Conservation (phyloP, 2,113 vertebrate species). For the Dasypus novemcinctus region DNA sequence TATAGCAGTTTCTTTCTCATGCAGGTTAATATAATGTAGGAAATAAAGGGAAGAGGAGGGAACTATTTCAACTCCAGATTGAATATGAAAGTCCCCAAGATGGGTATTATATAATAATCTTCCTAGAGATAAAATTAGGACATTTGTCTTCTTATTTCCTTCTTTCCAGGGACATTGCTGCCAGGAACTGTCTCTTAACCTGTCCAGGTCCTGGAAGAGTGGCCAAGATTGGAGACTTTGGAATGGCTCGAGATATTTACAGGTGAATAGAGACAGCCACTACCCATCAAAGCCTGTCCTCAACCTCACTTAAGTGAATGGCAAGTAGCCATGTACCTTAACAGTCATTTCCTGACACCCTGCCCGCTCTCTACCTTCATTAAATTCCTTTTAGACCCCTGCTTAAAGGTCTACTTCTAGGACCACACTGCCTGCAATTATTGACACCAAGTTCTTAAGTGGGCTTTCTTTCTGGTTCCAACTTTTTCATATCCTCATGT, state of each 20-base stretch:
- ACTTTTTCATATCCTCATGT: not conserved
- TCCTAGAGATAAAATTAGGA: not conserved
- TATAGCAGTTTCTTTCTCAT: not conserved
- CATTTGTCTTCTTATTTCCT: constrained; percentile 45
- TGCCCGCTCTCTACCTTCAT: not conserved
- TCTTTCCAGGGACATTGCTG: constrained; percentile 93
- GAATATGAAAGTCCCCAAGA: not conserved
- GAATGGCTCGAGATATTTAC: constrained; percentile 99
- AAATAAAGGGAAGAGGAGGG: not conserved
- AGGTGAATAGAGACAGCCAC: constrained; percentile 83
- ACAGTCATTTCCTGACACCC: not conserved
- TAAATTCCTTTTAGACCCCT: not conserved
- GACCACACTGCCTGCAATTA: not conserved
- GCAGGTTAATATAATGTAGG: not conserved
- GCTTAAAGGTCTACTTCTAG: not conserved
- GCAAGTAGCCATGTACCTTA: not conserved
- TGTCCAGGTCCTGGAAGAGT: constrained; percentile 93
- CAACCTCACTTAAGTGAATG: rapidly evolving
- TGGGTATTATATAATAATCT: not conserved
- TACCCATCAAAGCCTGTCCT: not conserved
- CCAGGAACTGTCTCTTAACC: constrained; percentile 97
- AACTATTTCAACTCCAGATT: not conserved
- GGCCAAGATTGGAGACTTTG: constrained; percentile 99
- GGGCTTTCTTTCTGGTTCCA: not conserved
- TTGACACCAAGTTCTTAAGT: not conserved